Evolutionary conservation across 2,797 vertebrate species (phyloP), one percentile per base, ranked within the genome.

Genomic region (Schizothorax lantsangensis): DNA sequence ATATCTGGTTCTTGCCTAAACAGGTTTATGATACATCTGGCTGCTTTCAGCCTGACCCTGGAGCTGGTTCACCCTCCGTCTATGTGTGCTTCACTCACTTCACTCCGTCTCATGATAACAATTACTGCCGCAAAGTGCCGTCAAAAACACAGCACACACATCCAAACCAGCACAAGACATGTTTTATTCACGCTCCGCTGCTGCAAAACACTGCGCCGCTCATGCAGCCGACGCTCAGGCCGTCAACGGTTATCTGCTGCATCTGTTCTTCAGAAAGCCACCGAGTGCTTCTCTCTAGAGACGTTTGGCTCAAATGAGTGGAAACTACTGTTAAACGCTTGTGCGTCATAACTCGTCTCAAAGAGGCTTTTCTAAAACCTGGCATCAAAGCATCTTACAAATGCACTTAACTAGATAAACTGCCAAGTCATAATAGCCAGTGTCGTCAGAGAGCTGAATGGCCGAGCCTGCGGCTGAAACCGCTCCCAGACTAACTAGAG

Each of bases 301-400:
- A 38, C 15, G 36, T 68, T 75, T 52, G 71, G 81, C 74, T 79
- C 47, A 69, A 79, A 71, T 54, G 33, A 78, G 47, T 79, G 83
- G 83, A 84, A 84, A 79, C 49, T 69, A 57, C 83, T n/a, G 62
- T 68, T 79, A 68, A 38, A 38, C 23, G 17, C 45, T 38, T 15
- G n/a, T 79, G 84, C 64, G 47, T 79, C 83, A 84, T 47, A 40
- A 47, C 14, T 33, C 6, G 3, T 23, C 57, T 78, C 74, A 85
- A 84, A 85, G 47, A 71, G 3, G 62, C 74, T 85, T 78, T 85
- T 79, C 64, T 57, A 14, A 30, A 85, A 79, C 74, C 40, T 85
- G 84, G 74, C 84, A 85, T 68, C n/a, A 30, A 79, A 57, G 64
- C 43, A 54, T 40, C 15, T 79, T 69, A 68, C 62, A 79, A 85